A percentile compares a stretch with the other conserved stretches of the same genome.
Conservation (phyloP, 2,113 vertebrate genomes). For the Macrotus californicus region DNA sequence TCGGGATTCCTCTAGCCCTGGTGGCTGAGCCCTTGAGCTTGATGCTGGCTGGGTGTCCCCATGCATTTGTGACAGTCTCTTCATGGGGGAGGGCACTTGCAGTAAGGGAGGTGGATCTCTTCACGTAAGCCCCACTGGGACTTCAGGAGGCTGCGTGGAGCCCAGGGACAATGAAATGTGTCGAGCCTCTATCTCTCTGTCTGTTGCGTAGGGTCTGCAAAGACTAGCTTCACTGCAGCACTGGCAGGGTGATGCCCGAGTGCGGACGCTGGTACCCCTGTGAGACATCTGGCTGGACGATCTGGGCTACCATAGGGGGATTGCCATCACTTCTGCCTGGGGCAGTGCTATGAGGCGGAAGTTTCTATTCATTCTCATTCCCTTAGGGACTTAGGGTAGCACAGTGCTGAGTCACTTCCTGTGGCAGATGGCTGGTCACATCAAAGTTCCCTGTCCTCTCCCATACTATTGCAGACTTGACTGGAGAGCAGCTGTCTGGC, state of each 20-base stretch:
- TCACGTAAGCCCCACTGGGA: background rate
- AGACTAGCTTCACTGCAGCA: background rate
- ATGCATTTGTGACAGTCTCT: background rate
- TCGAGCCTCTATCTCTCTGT: background rate
- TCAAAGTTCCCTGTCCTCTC: background rate
- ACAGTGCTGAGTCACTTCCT: background rate
- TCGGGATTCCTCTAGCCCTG: background rate
- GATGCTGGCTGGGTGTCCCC: background rate
- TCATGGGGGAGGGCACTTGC: background rate
- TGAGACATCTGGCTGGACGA: background rate
- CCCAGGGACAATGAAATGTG: background rate
- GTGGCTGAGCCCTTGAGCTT: background rate
- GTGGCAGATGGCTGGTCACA: background rate
- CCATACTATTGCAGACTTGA: accelerated
- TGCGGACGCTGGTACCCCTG: accelerated
- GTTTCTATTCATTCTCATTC: background rate
- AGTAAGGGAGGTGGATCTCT: background rate
- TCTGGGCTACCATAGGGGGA: background rate
- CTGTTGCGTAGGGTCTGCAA: background rate
- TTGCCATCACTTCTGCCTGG: background rate
- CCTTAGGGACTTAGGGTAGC: background rate
- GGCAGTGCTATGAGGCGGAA: background rate
- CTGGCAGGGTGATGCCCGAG: background rate
- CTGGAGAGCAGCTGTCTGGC: background rate
- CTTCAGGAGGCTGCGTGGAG: background rate